These are phyloP conservation scores for Synergus laeviventris DNA, from an alignment of 2,888 invertebrate genomes.

Conservation along the genomic window DNA sequence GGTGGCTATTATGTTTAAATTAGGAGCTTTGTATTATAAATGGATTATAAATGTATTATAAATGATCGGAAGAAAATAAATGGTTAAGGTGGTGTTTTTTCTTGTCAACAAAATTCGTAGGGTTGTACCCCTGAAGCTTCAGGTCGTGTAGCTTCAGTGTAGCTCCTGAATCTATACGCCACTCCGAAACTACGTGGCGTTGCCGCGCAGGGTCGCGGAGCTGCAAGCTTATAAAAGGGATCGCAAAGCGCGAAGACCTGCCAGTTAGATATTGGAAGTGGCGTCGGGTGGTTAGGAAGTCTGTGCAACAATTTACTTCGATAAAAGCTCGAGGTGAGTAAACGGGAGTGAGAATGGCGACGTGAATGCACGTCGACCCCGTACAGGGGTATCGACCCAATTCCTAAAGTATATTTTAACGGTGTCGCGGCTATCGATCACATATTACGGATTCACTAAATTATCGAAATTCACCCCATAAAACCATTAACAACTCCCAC, in stretches of 20 bases:
- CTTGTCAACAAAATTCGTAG: background rate
- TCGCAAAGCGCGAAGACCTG: slow-evolving; percentile 65
- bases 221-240: slow-evolving; percentile 71
- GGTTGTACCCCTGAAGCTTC: slow-evolving; percentile 15
- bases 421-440: slow-evolving; percentile 9
- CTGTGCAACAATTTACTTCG: slow-evolving; percentile 25
- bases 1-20: too few relatives aligned
- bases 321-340: slow-evolving; percentile 41
- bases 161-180: slow-evolving; percentile 32
- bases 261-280: slow-evolving; percentile 66
- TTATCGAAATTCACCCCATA: background rate
- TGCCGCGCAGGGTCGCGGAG: slow-evolving; percentile 66
- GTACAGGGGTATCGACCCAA: slow-evolving; percentile 35
- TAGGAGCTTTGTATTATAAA: too few relatives aligned
- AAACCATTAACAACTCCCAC: background rate
- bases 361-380: slow-evolving; percentile 30
- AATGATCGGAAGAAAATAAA: background rate
- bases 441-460: slow-evolving; percentile 7
- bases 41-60: too few relatives aligned
- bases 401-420: slow-evolving; percentile 15
- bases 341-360: slow-evolving; percentile 39
- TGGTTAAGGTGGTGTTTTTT: background rate
- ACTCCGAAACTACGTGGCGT: slow-evolving; percentile 48
- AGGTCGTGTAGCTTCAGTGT: slow-evolving; percentile 19
- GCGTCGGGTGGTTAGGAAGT: slow-evolving; percentile 44